phyloP scores from a whole-genome alignment of 1,140 invertebrate genomes.

The Andricus grossulariae region DNA sequence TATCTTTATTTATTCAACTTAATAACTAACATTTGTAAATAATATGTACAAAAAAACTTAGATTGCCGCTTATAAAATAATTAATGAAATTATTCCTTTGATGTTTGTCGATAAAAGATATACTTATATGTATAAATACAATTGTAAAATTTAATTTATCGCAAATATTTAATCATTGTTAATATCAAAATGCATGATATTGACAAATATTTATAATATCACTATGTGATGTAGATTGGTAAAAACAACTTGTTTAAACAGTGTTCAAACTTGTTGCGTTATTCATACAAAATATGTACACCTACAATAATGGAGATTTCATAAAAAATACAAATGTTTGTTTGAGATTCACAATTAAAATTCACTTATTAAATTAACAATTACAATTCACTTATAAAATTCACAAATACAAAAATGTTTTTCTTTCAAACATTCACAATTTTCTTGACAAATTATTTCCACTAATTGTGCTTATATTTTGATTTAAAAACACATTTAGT shows the following conservation, averaged over 20 bases:
- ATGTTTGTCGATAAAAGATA: neutral
- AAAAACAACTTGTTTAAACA: neutral
- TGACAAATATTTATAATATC: neutral
- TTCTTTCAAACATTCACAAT: too few relatives aligned
- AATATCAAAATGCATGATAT: neutral
- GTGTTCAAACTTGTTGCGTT: neutral
- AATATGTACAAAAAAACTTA: slow-evolving; percentile 12
- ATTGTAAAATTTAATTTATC: neutral
- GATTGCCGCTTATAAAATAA: neutral
- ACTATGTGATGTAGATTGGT: slow-evolving; percentile 19
- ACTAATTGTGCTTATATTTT: too few relatives aligned
- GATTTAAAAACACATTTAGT: too few relatives aligned
- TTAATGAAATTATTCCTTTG: neutral
- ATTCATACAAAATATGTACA: neutral
- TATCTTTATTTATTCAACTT: neutral
- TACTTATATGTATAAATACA: neutral
- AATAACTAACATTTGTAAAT: slow-evolving; percentile 1
- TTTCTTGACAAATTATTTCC: too few relatives aligned
- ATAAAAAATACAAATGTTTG: neutral
- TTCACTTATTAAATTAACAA: too few relatives aligned
- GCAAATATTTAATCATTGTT: neutral
- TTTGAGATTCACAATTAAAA: neutral
- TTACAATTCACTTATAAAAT: too few relatives aligned
- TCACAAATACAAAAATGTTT: too few relatives aligned
- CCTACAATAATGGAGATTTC: neutral